Evolutionary conservation across 2,888 invertebrate species (phyloP).

Genomic region (Graphium colonna): DNA sequence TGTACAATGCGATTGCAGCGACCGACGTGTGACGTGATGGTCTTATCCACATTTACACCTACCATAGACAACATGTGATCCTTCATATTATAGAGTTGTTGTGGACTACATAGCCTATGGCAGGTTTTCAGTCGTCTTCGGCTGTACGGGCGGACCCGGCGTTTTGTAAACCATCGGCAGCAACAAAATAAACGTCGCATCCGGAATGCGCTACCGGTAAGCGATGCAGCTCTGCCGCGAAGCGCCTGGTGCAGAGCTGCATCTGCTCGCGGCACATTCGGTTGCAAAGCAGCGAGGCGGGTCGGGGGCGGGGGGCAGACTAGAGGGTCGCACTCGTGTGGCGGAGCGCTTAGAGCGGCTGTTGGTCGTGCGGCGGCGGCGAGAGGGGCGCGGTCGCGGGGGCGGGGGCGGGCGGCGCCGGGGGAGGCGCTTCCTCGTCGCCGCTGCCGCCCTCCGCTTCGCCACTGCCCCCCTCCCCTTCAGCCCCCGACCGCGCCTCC

Average conservation of each 20-base stretch:
- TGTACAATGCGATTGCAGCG: no score
- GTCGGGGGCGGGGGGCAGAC: conserved; percentile 39
- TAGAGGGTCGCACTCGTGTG: conserved; percentile 32
- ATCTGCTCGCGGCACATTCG: no score
- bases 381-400: conserved; percentile 30
- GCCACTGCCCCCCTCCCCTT: conserved; percentile 44
- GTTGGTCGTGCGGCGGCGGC: conserved; percentile 35
- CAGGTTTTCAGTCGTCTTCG: conserved; percentile 1
- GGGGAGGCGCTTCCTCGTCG: conserved; percentile 42
- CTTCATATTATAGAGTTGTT: no score
- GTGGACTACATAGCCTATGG: not conserved
- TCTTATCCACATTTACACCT: no score
- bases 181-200: conserved; percentile 29
- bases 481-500: conserved; percentile 45
- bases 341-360: conserved; percentile 34
- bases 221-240: no score
- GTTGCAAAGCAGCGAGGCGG: no score
- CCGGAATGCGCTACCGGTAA: no score
- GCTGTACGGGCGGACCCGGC: conserved; percentile 22
- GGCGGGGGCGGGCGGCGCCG: conserved; percentile 33
- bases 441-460: conserved; percentile 41
- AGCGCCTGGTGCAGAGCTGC: conserved; percentile 15
- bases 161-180: conserved; percentile 29
- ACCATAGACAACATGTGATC: no score
- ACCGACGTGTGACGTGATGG: no score